These are phyloP conservation scores for Turritopsis rubra DNA, from an alignment of 30 jellyfish, hydroid and myxozoan species.

Conservation along the genomic window DNA sequence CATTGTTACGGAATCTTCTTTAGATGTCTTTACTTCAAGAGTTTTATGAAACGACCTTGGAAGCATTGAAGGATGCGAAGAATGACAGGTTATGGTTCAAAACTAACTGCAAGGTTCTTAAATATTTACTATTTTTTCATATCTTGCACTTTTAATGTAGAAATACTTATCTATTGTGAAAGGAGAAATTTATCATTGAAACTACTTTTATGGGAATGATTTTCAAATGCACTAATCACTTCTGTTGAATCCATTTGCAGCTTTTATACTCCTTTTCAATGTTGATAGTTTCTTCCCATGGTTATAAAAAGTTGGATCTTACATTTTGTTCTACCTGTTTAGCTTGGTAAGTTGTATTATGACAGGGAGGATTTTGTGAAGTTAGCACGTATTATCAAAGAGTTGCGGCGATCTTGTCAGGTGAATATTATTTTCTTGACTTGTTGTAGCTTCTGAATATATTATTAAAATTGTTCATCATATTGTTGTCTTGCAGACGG, in stretches of 20 bases:
- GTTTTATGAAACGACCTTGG: slow-evolving; percentile 85
- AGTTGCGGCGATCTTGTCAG: slow-evolving; percentile 80
- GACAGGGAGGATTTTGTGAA: slow-evolving; percentile 78
- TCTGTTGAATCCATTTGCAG: no score
- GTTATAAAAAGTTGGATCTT: no score
- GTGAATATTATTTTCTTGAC: slow-evolving; percentile 16
- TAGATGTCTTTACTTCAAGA: slow-evolving; percentile 86
- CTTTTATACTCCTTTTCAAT: no score
- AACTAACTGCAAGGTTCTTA: slow-evolving; percentile 80
- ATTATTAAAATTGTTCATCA: no score
- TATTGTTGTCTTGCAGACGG: slow-evolving; percentile 44
- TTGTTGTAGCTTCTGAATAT: no score
- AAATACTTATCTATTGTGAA: no score
- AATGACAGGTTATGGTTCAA: slow-evolving; percentile 95
- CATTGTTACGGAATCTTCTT: not conserved
- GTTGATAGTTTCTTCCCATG: no score
- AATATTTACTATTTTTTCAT: not conserved
- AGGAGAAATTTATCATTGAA: no score
- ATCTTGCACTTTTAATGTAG: slow-evolving; percentile 5
- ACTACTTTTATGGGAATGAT: no score
- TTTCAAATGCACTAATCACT: no score
- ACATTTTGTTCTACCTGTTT: not conserved
- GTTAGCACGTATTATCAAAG: slow-evolving; percentile 69
- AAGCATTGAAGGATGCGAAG: slow-evolving; percentile 87
- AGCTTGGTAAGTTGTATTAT: slow-evolving; percentile 87